phyloP scores from a whole-genome alignment of 2,797 vertebrate genomes.

The Parauchenoglanis ngamensis region DNA sequence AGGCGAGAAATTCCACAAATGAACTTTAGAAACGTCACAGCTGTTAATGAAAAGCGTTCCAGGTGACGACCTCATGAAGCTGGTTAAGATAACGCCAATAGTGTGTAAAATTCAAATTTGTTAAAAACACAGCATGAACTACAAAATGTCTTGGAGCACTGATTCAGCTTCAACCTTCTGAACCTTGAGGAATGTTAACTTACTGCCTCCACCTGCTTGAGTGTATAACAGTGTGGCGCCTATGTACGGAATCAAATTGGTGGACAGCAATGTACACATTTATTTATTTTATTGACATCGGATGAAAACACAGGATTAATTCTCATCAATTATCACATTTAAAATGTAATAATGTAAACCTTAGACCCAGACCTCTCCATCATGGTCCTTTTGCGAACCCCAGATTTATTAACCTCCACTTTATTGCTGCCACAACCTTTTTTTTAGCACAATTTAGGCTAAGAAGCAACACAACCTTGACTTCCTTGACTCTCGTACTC shows the following conservation, averaged over 20 bases:
- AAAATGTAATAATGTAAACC: not conserved
- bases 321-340: not conserved
- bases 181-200: too few species aligned
- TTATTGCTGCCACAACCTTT: not conserved
- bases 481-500: conserved; percentile 69
- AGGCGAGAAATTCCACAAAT: too few species aligned
- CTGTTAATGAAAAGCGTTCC: too few species aligned
- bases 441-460: not conserved
- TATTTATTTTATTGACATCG: not conserved
- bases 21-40: too few species aligned
- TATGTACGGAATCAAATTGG: not conserved
- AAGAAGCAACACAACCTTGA: not conserved
- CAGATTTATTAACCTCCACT: not conserved
- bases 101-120: too few species aligned
- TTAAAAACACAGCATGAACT: too few species aligned
- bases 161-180: too few species aligned
- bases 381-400: not conserved
- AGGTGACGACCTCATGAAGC: too few species aligned
- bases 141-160: too few species aligned
- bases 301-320: not conserved
- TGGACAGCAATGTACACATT: not conserved
- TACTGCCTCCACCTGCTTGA: not conserved
- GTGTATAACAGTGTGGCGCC: not conserved
- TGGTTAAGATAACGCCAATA: too few species aligned
- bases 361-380: not conserved